Evolutionary conservation across 2,113 vertebrate species (phyloP), one percentile per base, ranked within the genome.

Genomic region (Vicugna pacos): DNA sequence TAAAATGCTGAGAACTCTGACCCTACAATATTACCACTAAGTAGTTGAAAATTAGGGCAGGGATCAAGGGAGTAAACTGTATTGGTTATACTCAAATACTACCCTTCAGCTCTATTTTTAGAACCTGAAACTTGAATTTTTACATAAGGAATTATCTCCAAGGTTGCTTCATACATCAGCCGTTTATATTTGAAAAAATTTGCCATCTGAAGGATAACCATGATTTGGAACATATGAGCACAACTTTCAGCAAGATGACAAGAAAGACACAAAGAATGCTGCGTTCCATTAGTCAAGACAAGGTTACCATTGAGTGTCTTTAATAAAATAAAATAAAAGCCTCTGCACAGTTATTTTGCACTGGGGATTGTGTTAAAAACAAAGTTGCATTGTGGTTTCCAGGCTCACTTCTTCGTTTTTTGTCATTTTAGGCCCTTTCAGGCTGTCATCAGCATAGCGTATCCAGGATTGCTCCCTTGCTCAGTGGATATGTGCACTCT

Each of bases 71-170:
- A 90, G 32, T 76, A 38, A 35, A 54, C 81, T 35, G 1, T 2
- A 5, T 30, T 91, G 38, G 46, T 79, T 70, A 28, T 77, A 50
- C 28, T 62, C 70, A 72, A 17, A 84, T 14, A 46, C 4, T 17
- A 4, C 60, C 56, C 80, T n/a, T 8, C 42, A 56, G n/a, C 82
- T 92, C 1, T 5, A 42, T 10, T 62, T 80, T 83, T 52, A 64
- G 83, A 92, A 64, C 22, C 60, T 20, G 65, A 84, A 81, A 84
- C 50, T 96, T 93, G 60, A 85, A 32, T 82, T 92, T 96, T 90
- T 77, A 60, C 76, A 14, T 54, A 80, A 87, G 76, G 91, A 46
- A 64, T 95, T 67, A 50, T 11, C 64, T 65, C 42, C 17, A 35
- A 28, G 75, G 75, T 72, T 38, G 42, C 35, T 26, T 88, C 48